Evolutionary conservation across 2,113 vertebrate genomes (phyloP), one percentile per base, ranked within the genome.

Genomic region (Rhadina sibilatrix): DNA sequence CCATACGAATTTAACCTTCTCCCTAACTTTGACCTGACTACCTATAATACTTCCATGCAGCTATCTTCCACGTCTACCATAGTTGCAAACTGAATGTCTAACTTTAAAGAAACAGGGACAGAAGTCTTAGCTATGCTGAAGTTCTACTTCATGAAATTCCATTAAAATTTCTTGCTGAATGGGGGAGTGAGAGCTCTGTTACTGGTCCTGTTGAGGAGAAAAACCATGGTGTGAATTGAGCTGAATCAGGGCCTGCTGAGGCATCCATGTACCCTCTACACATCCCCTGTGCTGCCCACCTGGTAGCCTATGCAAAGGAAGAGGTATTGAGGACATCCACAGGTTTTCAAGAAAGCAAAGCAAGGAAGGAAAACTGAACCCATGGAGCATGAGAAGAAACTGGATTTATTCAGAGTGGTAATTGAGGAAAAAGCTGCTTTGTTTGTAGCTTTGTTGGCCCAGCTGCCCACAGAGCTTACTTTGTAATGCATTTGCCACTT

Each of bases 351-450:
- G 20, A 35, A 76, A 50, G 54, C 14, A 65, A 4, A 77, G 11
- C 24, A n/a, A 89, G 46, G 49, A 69, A 53, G 15, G 7, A 53
- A 61, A 84, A 54, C 7, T 20, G 31, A 84, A 87, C 31, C 19
- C 50, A 18, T 2, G 2, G 21, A 61, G 9, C 13, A 28, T 5
- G 15, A 46, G 37, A 78, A 50, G 52, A 50, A 70, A 40, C 4
- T 28, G 15, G 35, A 31, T 24, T 84, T 78, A n/a, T 18, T 27
- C 38, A 31, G 24, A 74, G 15, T 1, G 4, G 30, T n/a, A 75
- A 28, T 10, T 0, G 0, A 66, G 61, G 42, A 21, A 88, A 31
- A 54, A 12, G 10, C 23, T 5, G 2, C 33, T 46, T 20, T 69
- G 3, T 44, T 10, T 47, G 11, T 8, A 44, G 31, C 5, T 72